These are phyloP conservation scores for Drosophila tanythrix DNA, from an alignment of 2,888 invertebrate genomes.

Conservation along the genomic window DNA sequence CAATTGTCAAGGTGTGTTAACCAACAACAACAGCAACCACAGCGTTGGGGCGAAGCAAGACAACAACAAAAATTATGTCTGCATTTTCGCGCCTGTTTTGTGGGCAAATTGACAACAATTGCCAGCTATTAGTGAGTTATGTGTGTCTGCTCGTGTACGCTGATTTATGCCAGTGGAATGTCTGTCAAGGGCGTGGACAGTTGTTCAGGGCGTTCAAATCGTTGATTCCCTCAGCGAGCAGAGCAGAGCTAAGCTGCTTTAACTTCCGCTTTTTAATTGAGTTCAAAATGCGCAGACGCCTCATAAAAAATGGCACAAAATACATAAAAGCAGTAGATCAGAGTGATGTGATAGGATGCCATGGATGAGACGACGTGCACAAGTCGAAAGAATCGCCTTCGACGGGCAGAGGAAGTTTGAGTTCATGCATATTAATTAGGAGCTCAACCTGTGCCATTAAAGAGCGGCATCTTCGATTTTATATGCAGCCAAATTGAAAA, in stretches of 20 bases:
- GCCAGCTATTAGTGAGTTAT: constrained; percentile 73
- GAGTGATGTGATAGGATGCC: constrained; percentile 36
- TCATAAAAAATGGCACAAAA: constrained; percentile 29
- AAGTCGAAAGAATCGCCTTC: constrained; percentile 22
- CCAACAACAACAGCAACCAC: constrained; percentile 41
- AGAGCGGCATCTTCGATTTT: constrained; percentile 45
- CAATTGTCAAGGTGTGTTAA: constrained; percentile 78
- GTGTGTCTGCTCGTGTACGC: constrained; percentile 48
- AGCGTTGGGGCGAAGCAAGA: constrained; percentile 30
- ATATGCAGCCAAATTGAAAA: constrained; percentile 58
- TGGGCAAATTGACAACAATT: constrained; percentile 81
- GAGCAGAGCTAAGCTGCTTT: not conserved
- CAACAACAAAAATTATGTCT: constrained; percentile 62
- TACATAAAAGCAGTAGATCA: constrained; percentile 28
- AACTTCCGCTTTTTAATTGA: constrained; percentile 75
- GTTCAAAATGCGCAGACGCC: constrained; percentile 61
- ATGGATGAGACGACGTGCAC: constrained; percentile 33
- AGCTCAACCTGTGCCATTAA: constrained; percentile 48
- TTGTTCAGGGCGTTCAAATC: constrained; percentile 6
- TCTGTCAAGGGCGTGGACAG: constrained; percentile 76
- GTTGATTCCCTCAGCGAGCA: not conserved
- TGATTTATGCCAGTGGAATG: constrained; percentile 76
- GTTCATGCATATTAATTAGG: constrained; percentile 73
- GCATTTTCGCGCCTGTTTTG: constrained; percentile 81
- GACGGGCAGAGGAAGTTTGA: constrained; percentile 48